These are phyloP conservation scores for Pterostichus madidus DNA, from an alignment of 2,888 invertebrate genomes.

Conservation along the genomic window DNA sequence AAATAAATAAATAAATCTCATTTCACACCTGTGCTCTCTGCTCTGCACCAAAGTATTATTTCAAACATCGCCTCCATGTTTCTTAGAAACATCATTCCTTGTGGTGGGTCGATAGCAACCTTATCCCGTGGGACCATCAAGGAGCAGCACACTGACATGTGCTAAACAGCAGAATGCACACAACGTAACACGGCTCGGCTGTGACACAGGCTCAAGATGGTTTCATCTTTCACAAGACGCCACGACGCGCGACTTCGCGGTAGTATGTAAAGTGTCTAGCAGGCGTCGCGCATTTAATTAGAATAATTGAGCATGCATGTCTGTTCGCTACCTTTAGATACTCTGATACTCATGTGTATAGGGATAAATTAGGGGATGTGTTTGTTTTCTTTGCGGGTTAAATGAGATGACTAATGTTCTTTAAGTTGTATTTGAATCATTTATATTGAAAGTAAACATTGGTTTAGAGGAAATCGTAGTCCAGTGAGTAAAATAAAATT, in stretches of 20 bases:
- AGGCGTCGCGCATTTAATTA: conserved; percentile 21
- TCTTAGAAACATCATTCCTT: background rate
- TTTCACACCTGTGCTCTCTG: background rate
- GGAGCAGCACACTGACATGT: conserved; percentile 39
- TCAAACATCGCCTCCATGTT: background rate
- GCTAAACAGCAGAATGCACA: conserved; percentile 42
- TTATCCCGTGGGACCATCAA: conserved; percentile 33
- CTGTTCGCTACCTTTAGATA: background rate
- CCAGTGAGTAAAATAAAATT: no score
- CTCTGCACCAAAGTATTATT: background rate
- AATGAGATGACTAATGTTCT: no score
- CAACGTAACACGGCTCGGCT: background rate
- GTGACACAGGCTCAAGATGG: background rate
- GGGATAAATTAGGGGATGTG: no score
- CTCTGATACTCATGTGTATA: background rate
- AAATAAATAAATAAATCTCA: no score
- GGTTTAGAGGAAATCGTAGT: no score
- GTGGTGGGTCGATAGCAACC: conserved; percentile 32
- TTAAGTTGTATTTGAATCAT: no score
- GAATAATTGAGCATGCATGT: conserved; percentile 4
- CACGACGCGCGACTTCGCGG: background rate
- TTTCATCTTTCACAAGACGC: conserved; percentile 1
- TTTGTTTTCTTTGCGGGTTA: no score
- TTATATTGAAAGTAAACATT: no score
- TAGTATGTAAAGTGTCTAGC: background rate